Conservation (phyloP, 2,888 invertebrate species). For the Cerastis leucographa region DNA sequence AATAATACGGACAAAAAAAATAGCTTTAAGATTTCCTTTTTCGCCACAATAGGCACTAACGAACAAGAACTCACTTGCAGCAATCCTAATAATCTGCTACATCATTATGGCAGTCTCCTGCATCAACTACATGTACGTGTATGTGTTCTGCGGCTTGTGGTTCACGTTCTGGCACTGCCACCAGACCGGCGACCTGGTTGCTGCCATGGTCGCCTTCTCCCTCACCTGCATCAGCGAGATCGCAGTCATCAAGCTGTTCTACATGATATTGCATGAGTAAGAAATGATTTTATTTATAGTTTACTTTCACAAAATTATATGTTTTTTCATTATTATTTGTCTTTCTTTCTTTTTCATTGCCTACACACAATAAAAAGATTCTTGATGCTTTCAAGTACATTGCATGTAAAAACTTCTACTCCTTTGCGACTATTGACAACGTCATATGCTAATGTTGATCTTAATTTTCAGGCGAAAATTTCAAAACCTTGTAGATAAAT, state of each 20-base stretch:
- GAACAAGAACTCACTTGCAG: constrained; percentile 26
- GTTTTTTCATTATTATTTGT: too few relatives aligned
- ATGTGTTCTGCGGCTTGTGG: constrained; percentile 75
- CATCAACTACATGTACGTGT: constrained; percentile 68
- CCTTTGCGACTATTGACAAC: not conserved
- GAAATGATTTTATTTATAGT: constrained; percentile 3
- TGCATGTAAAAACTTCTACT: not conserved
- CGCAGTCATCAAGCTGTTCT: constrained; percentile 73
- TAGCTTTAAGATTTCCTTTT: not conserved
- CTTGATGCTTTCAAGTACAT: not conserved
- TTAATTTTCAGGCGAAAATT: constrained; percentile 71
- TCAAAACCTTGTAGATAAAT: constrained; percentile 67
- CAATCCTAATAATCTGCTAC: constrained; percentile 27
- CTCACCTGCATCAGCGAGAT: constrained; percentile 74
- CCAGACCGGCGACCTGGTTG: constrained; percentile 71
- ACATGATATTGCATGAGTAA: constrained; percentile 73
- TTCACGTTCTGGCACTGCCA: constrained; percentile 72
- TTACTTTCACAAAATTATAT: too few relatives aligned
- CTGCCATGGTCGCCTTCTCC: constrained; percentile 73
- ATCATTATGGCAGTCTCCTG: constrained; percentile 16
- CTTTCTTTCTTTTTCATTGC: too few relatives aligned
- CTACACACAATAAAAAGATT: too few relatives aligned
- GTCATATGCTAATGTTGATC: constrained; percentile 18
- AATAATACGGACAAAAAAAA: not conserved
- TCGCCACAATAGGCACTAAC: not conserved